Percentiles rank a stretch among this genome's conserved stretches.
Conservation (phyloP, 2,797 vertebrate genomes). For the Tarsius wallacei region DNA sequence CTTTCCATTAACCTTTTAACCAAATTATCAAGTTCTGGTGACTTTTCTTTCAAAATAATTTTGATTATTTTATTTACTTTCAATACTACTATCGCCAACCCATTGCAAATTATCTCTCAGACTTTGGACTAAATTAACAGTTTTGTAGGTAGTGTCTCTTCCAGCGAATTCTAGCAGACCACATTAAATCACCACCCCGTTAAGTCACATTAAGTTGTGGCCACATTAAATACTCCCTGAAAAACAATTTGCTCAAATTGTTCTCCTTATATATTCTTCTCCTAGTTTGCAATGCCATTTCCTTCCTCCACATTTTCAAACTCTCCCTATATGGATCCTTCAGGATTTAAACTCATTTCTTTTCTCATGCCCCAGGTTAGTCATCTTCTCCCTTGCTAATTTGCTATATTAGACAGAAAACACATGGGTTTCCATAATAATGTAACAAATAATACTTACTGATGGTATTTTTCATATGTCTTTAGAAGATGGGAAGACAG, state of each 20-base stretch:
- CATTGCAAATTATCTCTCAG: constrained; percentile 33
- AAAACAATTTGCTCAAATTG: constrained; percentile 6
- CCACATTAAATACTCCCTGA: neutral
- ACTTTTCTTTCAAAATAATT: constrained; percentile 53
- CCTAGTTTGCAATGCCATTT: constrained; percentile 36
- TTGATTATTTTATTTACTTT: constrained; percentile 70
- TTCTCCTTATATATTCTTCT: neutral
- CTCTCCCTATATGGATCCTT: neutral
- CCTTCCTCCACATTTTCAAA: neutral
- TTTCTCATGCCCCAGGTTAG: neutral
- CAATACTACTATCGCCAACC: constrained; percentile 27
- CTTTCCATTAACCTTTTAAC: constrained; percentile 26
- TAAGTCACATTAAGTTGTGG: neutral
- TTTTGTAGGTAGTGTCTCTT: constrained; percentile 18
- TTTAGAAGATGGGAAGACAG: constrained; percentile 19
- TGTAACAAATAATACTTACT: constrained; percentile 45
- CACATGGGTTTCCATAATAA: neutral
- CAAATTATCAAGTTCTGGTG: constrained; percentile 35
- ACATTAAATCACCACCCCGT: neutral
- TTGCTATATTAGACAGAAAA: constrained; percentile 56
- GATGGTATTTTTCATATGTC: constrained; percentile 13
- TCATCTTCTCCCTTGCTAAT: constrained; percentile 26
- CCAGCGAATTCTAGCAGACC: neutral
- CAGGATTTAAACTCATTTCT: constrained; percentile 50
- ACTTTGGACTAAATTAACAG: neutral